phyloP scores from a whole-genome alignment of 1,140 invertebrate species.

The Papilio polyxenes region DNA sequence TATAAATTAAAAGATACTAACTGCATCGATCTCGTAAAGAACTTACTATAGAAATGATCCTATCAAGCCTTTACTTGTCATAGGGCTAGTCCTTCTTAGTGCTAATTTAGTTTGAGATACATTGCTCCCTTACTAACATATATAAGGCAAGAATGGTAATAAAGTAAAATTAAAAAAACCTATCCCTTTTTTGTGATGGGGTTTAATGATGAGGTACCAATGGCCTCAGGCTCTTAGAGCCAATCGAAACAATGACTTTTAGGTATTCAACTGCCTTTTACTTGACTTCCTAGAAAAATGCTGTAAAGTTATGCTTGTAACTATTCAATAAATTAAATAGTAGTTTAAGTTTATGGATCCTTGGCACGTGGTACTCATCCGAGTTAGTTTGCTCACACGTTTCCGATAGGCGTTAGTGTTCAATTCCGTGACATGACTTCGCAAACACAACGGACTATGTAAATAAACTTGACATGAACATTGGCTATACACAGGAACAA shows the following conservation, averaged over 20 bases:
- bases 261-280: too few relatives aligned
- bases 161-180: too few relatives aligned
- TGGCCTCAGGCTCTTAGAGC: too few relatives aligned
- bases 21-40: too few relatives aligned
- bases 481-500: not conserved
- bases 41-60: too few relatives aligned
- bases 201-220: too few relatives aligned
- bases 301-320: not conserved
- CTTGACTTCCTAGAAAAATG: not conserved
- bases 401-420: constrained; percentile 12
- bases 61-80: too few relatives aligned
- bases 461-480: not conserved
- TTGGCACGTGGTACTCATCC: not conserved
- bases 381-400: constrained; percentile 3
- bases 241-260: too few relatives aligned
- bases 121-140: too few relatives aligned
- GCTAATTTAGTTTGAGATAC: not conserved
- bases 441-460: not conserved
- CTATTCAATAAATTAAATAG: too few relatives aligned
- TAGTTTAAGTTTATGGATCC: not conserved
- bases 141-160: too few relatives aligned
- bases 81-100: not conserved
- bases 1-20: not conserved
- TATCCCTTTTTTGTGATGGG: too few relatives aligned
- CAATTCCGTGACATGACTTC: constrained; percentile 4